A percentile compares a stretch with the other conserved stretches of the same genome.
Conservation (phyloP, 2,888 invertebrate species). For the Minunthozetes semirufus region DNA sequence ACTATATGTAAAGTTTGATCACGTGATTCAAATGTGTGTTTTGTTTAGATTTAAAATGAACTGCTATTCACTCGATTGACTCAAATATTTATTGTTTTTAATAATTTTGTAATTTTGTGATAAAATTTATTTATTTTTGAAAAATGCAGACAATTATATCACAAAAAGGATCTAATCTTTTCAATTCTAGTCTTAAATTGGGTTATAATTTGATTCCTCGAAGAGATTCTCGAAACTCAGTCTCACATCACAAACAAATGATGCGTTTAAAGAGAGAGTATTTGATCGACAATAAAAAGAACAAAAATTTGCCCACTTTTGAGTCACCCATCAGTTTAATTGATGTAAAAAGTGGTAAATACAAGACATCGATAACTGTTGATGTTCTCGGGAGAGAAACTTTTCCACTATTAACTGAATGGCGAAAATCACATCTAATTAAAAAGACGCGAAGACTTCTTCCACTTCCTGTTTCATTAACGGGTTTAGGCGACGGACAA, state of each 20-base stretch:
- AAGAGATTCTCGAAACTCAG: too few relatives aligned
- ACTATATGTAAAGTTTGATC: too few relatives aligned
- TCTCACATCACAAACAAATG: background rate
- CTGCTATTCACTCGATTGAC: too few relatives aligned
- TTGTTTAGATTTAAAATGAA: too few relatives aligned
- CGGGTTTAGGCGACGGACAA: conserved; percentile 36
- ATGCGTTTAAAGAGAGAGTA: conserved; percentile 18
- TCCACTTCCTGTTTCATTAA: conserved; percentile 37
- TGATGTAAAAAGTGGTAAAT: conserved; percentile 12
- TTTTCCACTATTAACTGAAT: conserved; percentile 31
- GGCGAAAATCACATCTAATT: conserved; percentile 35
- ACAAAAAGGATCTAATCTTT: too few relatives aligned
- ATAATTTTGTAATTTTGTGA: too few relatives aligned
- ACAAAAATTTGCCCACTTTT: background rate
- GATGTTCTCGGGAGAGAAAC: conserved; percentile 33
- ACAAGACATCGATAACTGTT: conserved; percentile 32
- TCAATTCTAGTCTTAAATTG: too few relatives aligned
- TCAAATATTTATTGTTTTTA: too few relatives aligned
- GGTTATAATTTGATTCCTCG: too few relatives aligned
- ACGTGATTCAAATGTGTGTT: too few relatives aligned
- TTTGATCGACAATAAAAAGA: conserved; percentile 1
- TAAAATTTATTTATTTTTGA: too few relatives aligned
- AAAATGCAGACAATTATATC: too few relatives aligned
- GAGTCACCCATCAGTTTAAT: background rate
- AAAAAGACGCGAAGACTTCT: conserved; percentile 28